Evolutionary conservation across 2,113 vertebrate species (phyloP).

Genomic region (Apus apus): DNA sequence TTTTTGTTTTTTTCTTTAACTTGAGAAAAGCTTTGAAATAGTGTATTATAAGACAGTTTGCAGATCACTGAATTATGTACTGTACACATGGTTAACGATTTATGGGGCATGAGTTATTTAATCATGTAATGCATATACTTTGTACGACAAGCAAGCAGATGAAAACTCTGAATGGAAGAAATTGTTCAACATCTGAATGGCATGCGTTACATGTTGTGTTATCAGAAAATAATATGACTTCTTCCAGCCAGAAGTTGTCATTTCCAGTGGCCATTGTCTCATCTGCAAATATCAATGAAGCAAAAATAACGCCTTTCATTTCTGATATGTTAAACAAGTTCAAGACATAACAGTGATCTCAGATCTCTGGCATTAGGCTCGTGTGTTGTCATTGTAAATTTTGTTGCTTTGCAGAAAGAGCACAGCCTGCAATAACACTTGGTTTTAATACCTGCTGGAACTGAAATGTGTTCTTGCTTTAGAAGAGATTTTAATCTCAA

Average conservation of each 20-base stretch:
- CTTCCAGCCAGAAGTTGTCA: not conserved
- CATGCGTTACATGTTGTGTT: not conserved
- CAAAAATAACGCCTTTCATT: not conserved
- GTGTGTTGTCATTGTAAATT: not conserved
- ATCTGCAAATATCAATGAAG: not conserved
- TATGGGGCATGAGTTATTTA: conserved; percentile 66
- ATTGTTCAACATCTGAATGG: conserved; percentile 23
- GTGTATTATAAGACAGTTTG: conserved; percentile 30
- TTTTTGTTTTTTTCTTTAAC: not conserved
- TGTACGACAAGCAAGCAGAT: conserved; percentile 17
- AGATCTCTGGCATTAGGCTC: not conserved
- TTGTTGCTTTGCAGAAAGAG: not conserved
- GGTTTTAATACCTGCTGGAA: not conserved
- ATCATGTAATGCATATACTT: conserved; percentile 39
- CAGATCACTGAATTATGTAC: conserved; percentile 51
- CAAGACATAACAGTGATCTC: not conserved
- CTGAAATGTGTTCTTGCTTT: not conserved
- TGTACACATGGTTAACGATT: conserved; percentile 64
- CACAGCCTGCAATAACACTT: not conserved
- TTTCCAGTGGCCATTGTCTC: conserved; percentile 2
- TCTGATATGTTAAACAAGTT: not conserved
- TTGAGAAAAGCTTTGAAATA: conserved; percentile 18
- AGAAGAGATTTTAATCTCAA: not conserved
- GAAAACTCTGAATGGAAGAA: conserved; percentile 46
- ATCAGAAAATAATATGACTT: conserved; percentile 8